Conservation (phyloP, 2,113 vertebrate genomes). For the Phylloscopus trochilus region DNA sequence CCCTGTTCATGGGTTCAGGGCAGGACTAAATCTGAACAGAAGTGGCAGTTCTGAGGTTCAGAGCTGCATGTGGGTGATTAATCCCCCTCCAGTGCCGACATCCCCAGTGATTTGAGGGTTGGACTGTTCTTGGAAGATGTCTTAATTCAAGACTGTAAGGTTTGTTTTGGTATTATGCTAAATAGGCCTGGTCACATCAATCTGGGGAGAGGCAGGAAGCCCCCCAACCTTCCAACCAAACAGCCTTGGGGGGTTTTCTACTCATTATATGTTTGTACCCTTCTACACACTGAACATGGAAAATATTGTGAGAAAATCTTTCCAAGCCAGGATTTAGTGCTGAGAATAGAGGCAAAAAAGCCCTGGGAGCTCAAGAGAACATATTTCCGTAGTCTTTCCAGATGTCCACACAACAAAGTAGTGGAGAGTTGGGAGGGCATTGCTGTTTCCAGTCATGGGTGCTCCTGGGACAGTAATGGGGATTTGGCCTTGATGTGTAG, state of each 20-base stretch:
- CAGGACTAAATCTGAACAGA: neutral
- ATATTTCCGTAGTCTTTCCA: neutral
- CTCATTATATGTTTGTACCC: neutral
- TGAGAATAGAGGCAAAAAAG: constrained; percentile 47
- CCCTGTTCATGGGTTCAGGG: neutral
- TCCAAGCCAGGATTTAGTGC: neutral
- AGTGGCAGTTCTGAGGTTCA: neutral
- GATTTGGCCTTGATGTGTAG: neutral
- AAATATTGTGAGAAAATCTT: constrained; percentile 6
- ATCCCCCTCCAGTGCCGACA: neutral
- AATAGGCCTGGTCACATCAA: neutral
- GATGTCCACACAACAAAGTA: neutral
- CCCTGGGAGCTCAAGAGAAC: neutral
- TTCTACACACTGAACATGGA: neutral
- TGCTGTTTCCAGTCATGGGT: neutral
- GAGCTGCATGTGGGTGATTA: neutral
- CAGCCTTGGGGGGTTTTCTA: neutral
- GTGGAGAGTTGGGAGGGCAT: neutral
- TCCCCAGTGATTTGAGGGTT: neutral
- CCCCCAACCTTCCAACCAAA: neutral
- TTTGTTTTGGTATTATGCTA: neutral
- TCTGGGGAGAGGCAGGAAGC: neutral
- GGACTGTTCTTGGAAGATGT: neutral
- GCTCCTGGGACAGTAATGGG: neutral
- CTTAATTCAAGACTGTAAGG: neutral